phyloP scores from a whole-genome alignment of 2,888 invertebrate species.

The Stegana nigrithorax region DNA sequence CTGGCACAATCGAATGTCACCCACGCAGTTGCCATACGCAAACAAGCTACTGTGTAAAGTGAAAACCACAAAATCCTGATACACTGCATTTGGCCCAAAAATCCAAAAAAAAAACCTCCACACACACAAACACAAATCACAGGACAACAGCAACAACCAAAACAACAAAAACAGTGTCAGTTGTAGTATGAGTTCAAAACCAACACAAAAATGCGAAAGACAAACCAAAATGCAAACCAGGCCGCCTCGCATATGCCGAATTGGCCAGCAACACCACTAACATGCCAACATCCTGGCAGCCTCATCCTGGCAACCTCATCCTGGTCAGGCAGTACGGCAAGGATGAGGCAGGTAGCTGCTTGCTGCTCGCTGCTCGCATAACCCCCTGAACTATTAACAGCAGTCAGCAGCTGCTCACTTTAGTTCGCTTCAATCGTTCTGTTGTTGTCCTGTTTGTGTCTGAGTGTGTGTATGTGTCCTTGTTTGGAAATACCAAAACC shows the following conservation, averaged over 20 bases:
- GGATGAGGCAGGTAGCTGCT: too few relatives aligned
- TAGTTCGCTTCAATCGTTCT: constrained; percentile 1
- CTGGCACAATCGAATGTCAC: not conserved
- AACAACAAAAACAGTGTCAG: not conserved
- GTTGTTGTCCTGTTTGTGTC: not conserved
- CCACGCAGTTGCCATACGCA: too few relatives aligned
- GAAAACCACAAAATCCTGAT: constrained; percentile 17
- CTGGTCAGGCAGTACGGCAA: too few relatives aligned
- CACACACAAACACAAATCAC: not conserved
- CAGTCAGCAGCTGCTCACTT: constrained; percentile 9
- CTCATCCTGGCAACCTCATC: too few relatives aligned
- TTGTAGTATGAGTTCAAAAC: not conserved
- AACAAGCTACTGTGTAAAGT: not conserved
- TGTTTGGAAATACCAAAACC: constrained; percentile 7
- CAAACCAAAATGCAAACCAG: constrained; percentile 4
- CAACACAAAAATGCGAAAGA: not conserved
- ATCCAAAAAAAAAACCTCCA: not conserved
- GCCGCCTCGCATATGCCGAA: too few relatives aligned
- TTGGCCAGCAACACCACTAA: too few relatives aligned
- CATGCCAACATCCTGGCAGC: too few relatives aligned
- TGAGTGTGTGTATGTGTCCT: not conserved
- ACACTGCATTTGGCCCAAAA: constrained; percentile 8
- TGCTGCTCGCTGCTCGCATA: not conserved
- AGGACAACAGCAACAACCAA: not conserved
- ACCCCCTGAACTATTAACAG: constrained; percentile 3